Evolutionary conservation across 2,888 invertebrate species (phyloP).

Genomic region (Melieria crassipennis): DNA sequence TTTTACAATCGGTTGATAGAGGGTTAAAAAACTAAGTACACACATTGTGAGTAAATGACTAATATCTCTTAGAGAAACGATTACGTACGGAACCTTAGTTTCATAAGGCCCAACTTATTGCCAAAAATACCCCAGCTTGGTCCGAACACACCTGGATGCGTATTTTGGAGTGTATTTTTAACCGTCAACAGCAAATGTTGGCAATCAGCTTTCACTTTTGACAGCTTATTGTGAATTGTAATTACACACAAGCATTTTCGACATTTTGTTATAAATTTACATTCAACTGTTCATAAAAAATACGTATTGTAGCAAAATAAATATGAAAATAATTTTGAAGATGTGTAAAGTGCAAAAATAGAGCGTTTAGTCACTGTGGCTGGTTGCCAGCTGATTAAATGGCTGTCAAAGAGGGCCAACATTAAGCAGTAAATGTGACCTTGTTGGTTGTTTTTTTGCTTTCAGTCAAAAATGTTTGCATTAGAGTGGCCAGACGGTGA

Average conservation of each 20-base stretch:
- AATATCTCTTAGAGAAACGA: too few species aligned
- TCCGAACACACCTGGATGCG: too few species aligned
- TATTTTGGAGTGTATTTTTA: too few species aligned
- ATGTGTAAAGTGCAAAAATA: neutral
- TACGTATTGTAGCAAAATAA: neutral
- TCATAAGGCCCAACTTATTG: too few species aligned
- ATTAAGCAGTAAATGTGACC: neutral
- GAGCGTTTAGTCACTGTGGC: slow-evolving; percentile 1
- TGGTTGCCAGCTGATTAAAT: neutral
- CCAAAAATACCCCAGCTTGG: too few species aligned
- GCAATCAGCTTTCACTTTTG: slow-evolving; percentile 17
- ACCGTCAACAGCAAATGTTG: too few species aligned
- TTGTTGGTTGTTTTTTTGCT: neutral
- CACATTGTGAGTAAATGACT: too few species aligned
- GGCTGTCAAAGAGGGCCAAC: neutral
- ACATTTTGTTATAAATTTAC: neutral
- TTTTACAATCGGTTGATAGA: too few species aligned
- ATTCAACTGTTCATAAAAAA: neutral
- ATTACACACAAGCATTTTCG: neutral
- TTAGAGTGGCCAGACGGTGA: neutral
- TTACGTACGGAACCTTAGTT: too few species aligned
- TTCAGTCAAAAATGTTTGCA: neutral
- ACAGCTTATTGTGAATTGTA: slow-evolving; percentile 16
- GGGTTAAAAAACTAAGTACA: too few species aligned
- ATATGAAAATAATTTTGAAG: slow-evolving; percentile 1